Percentiles rank a stretch among this genome's conserved stretches.
phyloP scores from a whole-genome alignment of 2,113 vertebrate genomes.

The Sebastes schlegelii region DNA sequence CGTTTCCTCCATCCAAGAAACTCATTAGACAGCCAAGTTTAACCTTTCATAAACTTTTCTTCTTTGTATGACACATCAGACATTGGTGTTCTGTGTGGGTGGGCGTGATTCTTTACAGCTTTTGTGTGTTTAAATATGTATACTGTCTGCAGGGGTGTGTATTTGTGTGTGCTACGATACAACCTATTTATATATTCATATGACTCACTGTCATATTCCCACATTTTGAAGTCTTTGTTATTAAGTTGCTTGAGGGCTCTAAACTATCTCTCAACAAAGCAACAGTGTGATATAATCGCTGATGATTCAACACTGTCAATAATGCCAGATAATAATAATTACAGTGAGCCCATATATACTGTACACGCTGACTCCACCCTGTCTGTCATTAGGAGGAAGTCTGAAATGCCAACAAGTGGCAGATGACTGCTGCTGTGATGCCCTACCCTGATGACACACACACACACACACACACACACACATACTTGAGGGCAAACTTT shows the following conservation, averaged over 20 bases:
- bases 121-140: background rate
- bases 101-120: background rate
- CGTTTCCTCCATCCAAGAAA: constrained; percentile 16
- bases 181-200: background rate
- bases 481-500: constrained; percentile 38
- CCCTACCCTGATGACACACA: constrained; percentile 42
- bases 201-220: background rate
- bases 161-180: background rate
- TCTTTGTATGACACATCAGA: background rate
- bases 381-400: constrained; percentile 12
- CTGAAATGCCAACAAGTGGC: constrained; percentile 42
- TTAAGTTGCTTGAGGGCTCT: background rate
- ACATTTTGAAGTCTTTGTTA: background rate
- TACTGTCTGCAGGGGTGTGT: background rate
- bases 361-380: constrained; percentile 12
- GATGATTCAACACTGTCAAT: background rate
- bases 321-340: background rate
- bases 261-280: constrained; percentile 4
- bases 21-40: constrained; percentile 1
- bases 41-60: background rate
- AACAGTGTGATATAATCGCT: constrained; percentile 1
- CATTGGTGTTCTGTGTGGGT: background rate
- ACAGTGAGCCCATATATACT: constrained; percentile 1
- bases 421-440: constrained; percentile 51
- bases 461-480: constrained; percentile 37